Conservation (phyloP, 2,888 invertebrate genomes). For the Caenorhabditis sp. region DNA sequence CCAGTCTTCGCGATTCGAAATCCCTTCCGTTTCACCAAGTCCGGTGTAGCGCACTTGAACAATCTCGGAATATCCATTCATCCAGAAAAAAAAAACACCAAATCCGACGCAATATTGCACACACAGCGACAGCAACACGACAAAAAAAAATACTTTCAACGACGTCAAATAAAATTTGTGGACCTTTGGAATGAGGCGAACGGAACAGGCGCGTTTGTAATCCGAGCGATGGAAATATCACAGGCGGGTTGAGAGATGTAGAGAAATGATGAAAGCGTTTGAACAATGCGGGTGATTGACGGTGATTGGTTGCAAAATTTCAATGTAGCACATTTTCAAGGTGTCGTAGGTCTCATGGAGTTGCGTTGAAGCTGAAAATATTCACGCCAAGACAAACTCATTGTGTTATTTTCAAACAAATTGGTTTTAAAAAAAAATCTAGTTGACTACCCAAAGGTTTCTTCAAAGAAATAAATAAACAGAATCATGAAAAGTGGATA, state of each 20-base stretch:
- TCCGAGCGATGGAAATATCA: background rate
- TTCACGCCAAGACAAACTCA: too few relatives aligned
- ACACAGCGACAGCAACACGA: background rate
- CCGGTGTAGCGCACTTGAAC: slow-evolving; percentile 40
- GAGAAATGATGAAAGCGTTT: background rate
- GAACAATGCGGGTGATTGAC: background rate
- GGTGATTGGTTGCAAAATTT: background rate
- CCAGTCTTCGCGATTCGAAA: slow-evolving; percentile 4
- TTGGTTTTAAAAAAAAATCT: too few relatives aligned
- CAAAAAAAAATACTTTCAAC: background rate
- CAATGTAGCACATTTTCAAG: background rate
- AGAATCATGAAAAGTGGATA: too few relatives aligned
- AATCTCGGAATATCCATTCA: slow-evolving; percentile 34
- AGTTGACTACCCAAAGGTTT: too few relatives aligned
- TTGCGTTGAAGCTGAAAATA: too few relatives aligned
- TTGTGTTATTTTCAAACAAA: too few relatives aligned
- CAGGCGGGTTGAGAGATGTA: background rate
- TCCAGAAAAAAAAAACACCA: background rate
- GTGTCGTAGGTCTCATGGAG: background rate
- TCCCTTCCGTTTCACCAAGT: slow-evolving; percentile 33
- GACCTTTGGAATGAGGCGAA: background rate
- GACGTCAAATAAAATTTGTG: background rate
- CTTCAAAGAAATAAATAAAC: too few relatives aligned
- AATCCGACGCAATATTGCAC: background rate
- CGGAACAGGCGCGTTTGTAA: background rate